Conservation (phyloP, 2,888 invertebrate genomes). For the Prenolepis imparis region DNA sequence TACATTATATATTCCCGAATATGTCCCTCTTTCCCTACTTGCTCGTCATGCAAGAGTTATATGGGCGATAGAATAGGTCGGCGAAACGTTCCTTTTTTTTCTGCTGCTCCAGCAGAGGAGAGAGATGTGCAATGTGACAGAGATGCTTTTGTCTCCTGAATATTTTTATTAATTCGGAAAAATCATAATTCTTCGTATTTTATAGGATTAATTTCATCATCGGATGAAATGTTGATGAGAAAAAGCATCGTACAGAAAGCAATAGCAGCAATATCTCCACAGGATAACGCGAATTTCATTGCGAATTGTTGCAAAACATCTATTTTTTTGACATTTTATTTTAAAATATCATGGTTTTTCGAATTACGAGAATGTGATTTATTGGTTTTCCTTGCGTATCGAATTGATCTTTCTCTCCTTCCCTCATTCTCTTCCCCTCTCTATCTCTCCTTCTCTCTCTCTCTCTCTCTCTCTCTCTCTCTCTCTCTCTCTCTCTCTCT, state of each 20-base stretch:
- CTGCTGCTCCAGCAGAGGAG: background rate
- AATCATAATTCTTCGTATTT: background rate
- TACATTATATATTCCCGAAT: background rate
- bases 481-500: no score
- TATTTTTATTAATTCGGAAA: background rate
- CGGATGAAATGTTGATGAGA: background rate
- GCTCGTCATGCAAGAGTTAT: background rate
- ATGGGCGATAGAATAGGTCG: background rate
- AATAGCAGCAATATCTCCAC: background rate
- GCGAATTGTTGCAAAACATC: conserved; percentile 36
- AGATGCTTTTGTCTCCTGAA: background rate
- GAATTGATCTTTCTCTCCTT: background rate
- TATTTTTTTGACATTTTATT: background rate
- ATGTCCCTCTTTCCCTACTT: background rate
- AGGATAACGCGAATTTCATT: conserved; percentile 23
- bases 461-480: background rate
- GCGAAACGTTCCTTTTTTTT: background rate
- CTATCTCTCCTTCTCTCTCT: background rate
- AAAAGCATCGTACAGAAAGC: background rate
- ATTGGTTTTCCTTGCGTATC: background rate
- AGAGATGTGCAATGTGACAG: background rate
- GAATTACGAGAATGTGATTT: background rate
- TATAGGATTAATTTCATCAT: background rate
- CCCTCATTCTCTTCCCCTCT: background rate
- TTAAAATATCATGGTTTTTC: background rate